A percentile compares a stretch with the other conserved stretches of the same genome.
Evolutionary conservation across 2,888 invertebrate genomes (phyloP).

Genomic region (Ochropacha duplaris): DNA sequence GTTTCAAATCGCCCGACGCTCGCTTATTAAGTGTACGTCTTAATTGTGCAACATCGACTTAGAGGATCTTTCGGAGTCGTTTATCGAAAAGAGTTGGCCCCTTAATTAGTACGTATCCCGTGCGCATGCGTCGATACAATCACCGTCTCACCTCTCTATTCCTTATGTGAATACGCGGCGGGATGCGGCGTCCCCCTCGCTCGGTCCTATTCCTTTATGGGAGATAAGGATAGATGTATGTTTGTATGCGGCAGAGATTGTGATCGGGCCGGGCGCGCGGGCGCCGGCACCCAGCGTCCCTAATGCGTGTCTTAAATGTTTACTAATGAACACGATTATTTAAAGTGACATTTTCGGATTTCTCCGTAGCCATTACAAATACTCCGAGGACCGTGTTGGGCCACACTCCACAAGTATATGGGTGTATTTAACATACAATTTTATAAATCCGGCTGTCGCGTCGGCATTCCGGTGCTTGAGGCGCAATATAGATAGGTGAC

Average conservation of each 20-base stretch:
- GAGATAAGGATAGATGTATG: slow-evolving; percentile 49
- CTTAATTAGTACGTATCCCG: slow-evolving; percentile 77
- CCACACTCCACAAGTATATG: slow-evolving; percentile 24
- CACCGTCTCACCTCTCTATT: slow-evolving; percentile 68
- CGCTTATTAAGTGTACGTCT: slow-evolving; percentile 63
- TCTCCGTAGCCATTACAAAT: slow-evolving; percentile 58
- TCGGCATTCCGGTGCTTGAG: slow-evolving; percentile 11
- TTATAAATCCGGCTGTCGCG: slow-evolving; percentile 31
- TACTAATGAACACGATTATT: slow-evolving; percentile 82
- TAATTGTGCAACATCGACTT: slow-evolving; percentile 60
- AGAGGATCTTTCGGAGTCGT: slow-evolving; percentile 19
- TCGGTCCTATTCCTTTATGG: slow-evolving; percentile 15
- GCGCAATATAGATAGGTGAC: slow-evolving; percentile 13
- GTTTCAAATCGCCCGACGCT: slow-evolving; percentile 47
- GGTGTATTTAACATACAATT: slow-evolving; percentile 42
- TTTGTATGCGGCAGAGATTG: slow-evolving; percentile 55
- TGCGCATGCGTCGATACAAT: slow-evolving; percentile 66
- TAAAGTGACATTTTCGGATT: slow-evolving; percentile 80
- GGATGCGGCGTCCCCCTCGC: slow-evolving; percentile 41
- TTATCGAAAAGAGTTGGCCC: slow-evolving; percentile 49
- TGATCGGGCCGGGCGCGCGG: slow-evolving; percentile 52
- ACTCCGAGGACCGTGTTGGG: slow-evolving; percentile 34
- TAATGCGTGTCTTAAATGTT: slow-evolving; percentile 81
- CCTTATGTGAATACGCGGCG: slow-evolving; percentile 49
- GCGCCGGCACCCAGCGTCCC: slow-evolving; percentile 77